A percentile compares a stretch with the other conserved stretches of the same genome.
Conservation (phyloP, 2,888 invertebrate genomes). For the Leptinotarsa juncta region DNA sequence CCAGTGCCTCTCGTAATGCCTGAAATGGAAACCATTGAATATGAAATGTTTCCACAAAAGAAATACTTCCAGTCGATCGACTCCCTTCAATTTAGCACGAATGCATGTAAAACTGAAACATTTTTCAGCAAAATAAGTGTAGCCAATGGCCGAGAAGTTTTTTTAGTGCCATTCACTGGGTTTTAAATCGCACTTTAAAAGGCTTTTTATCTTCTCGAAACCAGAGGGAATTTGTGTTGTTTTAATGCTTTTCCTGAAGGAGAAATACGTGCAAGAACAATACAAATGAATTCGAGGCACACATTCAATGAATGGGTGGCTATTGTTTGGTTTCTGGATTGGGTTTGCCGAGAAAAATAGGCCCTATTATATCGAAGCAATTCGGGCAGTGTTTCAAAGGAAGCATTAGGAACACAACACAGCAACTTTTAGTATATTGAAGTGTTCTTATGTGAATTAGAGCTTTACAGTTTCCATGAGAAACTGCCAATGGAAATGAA, state of each 20-base stretch:
- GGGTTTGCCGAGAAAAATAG: background rate
- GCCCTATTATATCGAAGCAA: background rate
- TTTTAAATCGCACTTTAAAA: constrained; percentile 2
- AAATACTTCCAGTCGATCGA: background rate
- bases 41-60: constrained; percentile 14
- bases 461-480: no score
- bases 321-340: constrained; percentile 8
- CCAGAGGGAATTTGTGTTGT: background rate
- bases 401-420: background rate
- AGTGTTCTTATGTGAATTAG: background rate
- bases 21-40: constrained; percentile 8
- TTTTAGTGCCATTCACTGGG: background rate
- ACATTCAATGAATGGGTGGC: background rate
- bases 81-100: background rate
- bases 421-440: background rate
- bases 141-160: constrained; percentile 3
- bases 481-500: no score
- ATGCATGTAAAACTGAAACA: background rate
- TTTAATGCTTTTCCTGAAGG: background rate
- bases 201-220: constrained; percentile 3
- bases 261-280: background rate
- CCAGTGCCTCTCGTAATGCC: background rate
- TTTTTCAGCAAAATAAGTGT: constrained; percentile 1
- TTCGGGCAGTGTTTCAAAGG: background rate
- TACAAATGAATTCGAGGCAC: constrained; percentile 13